A percentile compares a stretch with the other conserved stretches of the same genome.
phyloP scores from a whole-genome alignment of 2,888 invertebrate genomes.

The Diabrotica balteata region DNA sequence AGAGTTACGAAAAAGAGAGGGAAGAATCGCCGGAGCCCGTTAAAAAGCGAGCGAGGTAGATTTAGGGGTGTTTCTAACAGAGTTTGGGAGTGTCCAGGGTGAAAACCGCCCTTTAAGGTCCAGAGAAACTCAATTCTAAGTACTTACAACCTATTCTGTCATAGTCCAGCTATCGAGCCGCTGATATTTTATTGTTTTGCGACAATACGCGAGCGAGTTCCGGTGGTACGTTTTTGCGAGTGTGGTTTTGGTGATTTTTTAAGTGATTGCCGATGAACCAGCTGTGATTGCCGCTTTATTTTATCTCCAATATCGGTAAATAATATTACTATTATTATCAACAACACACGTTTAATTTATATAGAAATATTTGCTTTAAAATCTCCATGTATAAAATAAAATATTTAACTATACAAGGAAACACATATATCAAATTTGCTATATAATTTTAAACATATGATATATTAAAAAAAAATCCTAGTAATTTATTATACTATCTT shows the following conservation, averaged over 20 bases:
- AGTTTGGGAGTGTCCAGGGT: slow-evolving; percentile 58
- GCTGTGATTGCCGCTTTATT: slow-evolving; percentile 6
- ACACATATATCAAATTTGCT: no score
- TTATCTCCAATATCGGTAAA: slow-evolving; percentile 3
- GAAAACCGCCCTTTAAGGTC: slow-evolving; percentile 54
- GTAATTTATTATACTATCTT: no score
- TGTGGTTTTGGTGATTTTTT: slow-evolving; percentile 14
- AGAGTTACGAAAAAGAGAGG: slow-evolving; percentile 46
- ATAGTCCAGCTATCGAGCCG: slow-evolving; percentile 47
- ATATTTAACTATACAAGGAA: no score
- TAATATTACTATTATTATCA: not conserved
- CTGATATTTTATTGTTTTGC: slow-evolving; percentile 44
- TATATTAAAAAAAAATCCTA: no score
- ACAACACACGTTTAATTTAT: not conserved
- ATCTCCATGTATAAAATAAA: no score
- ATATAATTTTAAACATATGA: no score
- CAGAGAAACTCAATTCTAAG: slow-evolving; percentile 47
- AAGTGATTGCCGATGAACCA: slow-evolving; percentile 6
- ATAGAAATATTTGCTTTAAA: no score
- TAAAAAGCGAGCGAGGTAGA: slow-evolving; percentile 47
- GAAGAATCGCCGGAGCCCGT: slow-evolving; percentile 30
- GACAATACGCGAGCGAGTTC: slow-evolving; percentile 32
- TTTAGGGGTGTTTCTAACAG: slow-evolving; percentile 56
- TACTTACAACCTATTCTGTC: slow-evolving; percentile 50
- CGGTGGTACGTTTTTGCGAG: not conserved